Evolutionary conservation across 2,113 vertebrate genomes (phyloP).

Genomic region (Trematomus loennbergii): DNA sequence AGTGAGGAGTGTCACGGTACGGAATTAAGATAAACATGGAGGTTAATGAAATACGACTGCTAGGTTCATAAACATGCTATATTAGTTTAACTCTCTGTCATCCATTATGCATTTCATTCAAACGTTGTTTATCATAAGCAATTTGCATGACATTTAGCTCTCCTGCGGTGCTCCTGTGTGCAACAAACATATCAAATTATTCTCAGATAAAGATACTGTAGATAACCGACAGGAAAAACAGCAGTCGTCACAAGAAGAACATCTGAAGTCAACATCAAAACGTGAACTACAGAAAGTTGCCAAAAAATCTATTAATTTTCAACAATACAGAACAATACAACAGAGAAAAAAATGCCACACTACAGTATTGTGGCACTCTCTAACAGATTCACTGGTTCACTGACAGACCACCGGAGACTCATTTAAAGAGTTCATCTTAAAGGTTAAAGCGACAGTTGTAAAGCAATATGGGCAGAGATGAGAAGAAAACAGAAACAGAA

Average conservation of each 20-base stretch:
- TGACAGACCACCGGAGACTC: neutral
- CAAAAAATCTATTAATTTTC: neutral
- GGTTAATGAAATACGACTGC: conserved; percentile 48
- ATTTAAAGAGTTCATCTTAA: conserved; percentile 3
- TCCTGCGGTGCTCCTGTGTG: conserved; percentile 12
- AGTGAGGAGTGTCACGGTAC: conserved; percentile 9
- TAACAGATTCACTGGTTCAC: conserved; percentile 4
- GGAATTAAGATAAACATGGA: conserved; percentile 40
- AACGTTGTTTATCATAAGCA: conserved; percentile 18
- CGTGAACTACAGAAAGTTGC: neutral
- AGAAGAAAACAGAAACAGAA: neutral
- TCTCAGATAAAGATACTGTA: neutral
- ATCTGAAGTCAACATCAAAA: conserved; percentile 14
- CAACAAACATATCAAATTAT: conserved; percentile 19
- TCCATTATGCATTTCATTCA: conserved; percentile 45
- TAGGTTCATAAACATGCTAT: conserved; percentile 29
- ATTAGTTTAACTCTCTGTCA: conserved; percentile 42
- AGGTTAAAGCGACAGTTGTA: neutral
- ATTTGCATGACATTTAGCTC: conserved; percentile 27
- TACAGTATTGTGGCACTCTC: neutral
- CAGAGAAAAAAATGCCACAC: neutral
- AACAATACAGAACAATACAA: conserved; percentile 11
- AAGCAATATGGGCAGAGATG: neutral
- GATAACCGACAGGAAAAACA: neutral
- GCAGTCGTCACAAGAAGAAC: neutral